A percentile compares a stretch with the other conserved stretches of the same genome.
Conservation (phyloP, 2,113 vertebrate species). For the Notarius quadriscutis region DNA sequence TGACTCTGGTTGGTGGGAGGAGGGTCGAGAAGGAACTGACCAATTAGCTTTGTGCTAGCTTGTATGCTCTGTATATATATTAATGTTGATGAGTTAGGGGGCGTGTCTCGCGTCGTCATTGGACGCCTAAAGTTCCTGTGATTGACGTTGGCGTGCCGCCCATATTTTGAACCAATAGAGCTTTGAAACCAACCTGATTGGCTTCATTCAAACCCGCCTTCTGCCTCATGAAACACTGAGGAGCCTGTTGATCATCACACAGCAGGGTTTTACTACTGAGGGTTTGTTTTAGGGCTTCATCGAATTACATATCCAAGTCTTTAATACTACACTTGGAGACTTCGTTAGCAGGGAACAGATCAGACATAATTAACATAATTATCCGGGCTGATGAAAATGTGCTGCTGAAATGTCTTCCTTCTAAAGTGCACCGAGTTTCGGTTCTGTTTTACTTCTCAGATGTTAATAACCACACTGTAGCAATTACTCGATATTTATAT, state of each 20-base stretch:
- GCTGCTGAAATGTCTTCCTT: neutral
- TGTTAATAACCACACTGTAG: neutral
- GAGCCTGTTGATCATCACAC: neutral
- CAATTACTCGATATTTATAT: neutral
- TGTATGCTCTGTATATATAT: constrained; percentile 32
- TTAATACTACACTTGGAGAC: neutral
- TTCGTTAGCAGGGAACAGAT: neutral
- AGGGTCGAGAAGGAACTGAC: neutral
- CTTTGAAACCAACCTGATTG: constrained; percentile 32
- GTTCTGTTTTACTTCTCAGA: too few species aligned
- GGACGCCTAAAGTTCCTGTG: constrained; percentile 17
- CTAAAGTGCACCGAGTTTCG: neutral
- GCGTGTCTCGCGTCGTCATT: constrained; percentile 45
- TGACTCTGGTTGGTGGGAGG: constrained; percentile 17
- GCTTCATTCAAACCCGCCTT: neutral
- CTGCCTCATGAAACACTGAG: neutral
- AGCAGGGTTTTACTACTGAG: neutral
- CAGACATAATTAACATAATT: neutral
- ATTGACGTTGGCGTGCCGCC: constrained; percentile 22
- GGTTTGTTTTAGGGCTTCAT: neutral
- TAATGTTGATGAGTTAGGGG: constrained; percentile 22
- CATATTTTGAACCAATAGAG: constrained; percentile 30
- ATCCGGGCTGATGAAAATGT: neutral
- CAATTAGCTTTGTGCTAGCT: constrained; percentile 15
- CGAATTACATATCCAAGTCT: neutral